Percentiles rank a stretch among this genome's conserved stretches.
These are phyloP conservation scores for Andrena flavipes DNA, from an alignment of 2,888 invertebrate species.

Conservation along the genomic window DNA sequence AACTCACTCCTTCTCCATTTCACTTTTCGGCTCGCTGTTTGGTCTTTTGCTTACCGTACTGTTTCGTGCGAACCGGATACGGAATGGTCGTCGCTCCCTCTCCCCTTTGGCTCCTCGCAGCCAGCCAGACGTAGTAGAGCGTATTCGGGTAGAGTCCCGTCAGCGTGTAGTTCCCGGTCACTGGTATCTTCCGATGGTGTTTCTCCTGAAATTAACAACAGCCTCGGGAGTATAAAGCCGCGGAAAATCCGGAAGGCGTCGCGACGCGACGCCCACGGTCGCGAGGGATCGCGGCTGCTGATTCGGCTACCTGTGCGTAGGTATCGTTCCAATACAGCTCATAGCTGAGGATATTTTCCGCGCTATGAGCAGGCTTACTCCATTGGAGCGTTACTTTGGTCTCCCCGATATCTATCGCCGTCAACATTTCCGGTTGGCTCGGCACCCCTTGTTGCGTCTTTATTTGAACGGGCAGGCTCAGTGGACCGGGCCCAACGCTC, in stretches of 20 bases:
- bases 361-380: constrained; percentile 96
- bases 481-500: constrained; percentile 97
- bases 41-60: constrained; percentile 95
- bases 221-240: background rate
- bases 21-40: constrained; percentile 31
- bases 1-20: constrained; percentile 65
- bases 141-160: constrained; percentile 97
- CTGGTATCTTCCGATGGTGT: constrained; percentile 93
- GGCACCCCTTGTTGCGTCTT: constrained; percentile 99
- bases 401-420: constrained; percentile 94
- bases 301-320: constrained; percentile 89
- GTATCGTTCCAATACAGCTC: constrained; percentile 99
- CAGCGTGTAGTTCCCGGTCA: constrained; percentile 94
- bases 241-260: background rate
- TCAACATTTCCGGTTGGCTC: constrained; percentile 96
- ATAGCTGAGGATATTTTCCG: constrained; percentile 97
- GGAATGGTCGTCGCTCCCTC: constrained; percentile 98
- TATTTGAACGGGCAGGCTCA: constrained; percentile 98
- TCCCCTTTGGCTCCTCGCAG: constrained; percentile 96
- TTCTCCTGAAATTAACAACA: constrained; percentile 86
- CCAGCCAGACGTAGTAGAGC: constrained; percentile 98
- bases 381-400: constrained; percentile 96
- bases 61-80: constrained; percentile 97
- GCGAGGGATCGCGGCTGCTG: background rate
- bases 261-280: too few relatives aligned